Evolutionary conservation across 1,140 invertebrate genomes (phyloP).

Genomic region (Pygmarrhopalites habei): DNA sequence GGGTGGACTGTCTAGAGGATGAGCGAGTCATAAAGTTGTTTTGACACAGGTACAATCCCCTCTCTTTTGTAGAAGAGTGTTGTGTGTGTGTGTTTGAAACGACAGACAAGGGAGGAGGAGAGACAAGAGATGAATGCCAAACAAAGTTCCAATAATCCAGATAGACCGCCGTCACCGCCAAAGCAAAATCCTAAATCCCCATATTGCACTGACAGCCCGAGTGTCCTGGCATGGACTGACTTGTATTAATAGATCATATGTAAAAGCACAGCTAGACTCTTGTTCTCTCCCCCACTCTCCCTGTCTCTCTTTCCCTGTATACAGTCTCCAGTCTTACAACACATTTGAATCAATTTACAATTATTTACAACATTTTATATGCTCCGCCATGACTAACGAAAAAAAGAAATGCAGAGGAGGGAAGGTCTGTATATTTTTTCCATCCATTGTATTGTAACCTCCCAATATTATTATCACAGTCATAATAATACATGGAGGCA

Average conservation of each 20-base stretch:
- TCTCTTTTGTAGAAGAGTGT: not conserved
- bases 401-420: not conserved
- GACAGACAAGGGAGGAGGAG: no score
- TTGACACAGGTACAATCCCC: no score
- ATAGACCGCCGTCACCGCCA: not conserved
- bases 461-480: no score
- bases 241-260: no score
- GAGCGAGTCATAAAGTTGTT: conserved; percentile 10
- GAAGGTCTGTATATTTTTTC: no score
- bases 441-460: no score
- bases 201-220: no score
- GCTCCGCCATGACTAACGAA: no score
- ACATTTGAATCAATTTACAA: no score
- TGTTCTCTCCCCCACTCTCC: not conserved
- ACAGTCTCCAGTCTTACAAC: not conserved
- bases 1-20: not conserved
- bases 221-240: no score
- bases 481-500: no score
- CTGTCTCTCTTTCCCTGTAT: not conserved
- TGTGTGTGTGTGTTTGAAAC: not conserved
- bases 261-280: no score
- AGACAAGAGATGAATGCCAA: not conserved
- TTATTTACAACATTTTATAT: not conserved
- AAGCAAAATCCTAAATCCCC: not conserved
- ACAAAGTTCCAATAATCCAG: conserved; percentile 8